A percentile compares a stretch with the other conserved stretches of the same genome.
Evolutionary conservation across 2,113 vertebrate genomes (phyloP).

Genomic region (Silurus asotus): DNA sequence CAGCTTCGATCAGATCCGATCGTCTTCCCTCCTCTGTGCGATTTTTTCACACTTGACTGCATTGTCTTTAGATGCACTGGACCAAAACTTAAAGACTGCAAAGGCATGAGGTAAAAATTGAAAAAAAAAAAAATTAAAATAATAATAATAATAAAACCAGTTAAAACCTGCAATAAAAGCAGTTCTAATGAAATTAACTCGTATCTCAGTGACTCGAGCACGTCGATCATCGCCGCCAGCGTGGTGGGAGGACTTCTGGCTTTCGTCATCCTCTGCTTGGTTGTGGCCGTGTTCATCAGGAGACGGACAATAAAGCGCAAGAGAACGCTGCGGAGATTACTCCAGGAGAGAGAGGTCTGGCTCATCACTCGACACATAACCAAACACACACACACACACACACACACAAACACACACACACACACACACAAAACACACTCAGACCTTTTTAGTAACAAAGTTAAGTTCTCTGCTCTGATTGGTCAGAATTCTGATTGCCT

Average conservation of each 20-base stretch:
- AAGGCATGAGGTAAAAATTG: slow-evolving; percentile 39
- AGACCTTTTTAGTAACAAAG: background rate
- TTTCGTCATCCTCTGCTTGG: slow-evolving; percentile 77
- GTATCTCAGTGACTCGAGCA: slow-evolving; percentile 63
- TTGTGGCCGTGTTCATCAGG: slow-evolving; percentile 81
- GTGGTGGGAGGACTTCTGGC: slow-evolving; percentile 87
- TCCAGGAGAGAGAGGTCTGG: slow-evolving; percentile 90
- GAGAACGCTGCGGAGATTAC: slow-evolving; percentile 86
- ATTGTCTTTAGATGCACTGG: slow-evolving; percentile 64
- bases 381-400: background rate
- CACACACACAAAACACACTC: too few relatives aligned
- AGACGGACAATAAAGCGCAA: slow-evolving; percentile 90
- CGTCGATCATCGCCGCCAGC: slow-evolving; percentile 85
- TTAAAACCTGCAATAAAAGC: background rate
- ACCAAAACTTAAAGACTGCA: slow-evolving; percentile 67
- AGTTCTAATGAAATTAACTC: background rate
- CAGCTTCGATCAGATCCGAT: background rate
- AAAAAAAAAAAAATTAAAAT: background rate
- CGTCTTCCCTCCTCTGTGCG: background rate
- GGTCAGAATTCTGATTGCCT: background rate
- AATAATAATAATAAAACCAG: too few relatives aligned
- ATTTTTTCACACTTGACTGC: background rate
- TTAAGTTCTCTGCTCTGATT: background rate
- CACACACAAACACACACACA: background rate
- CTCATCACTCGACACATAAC: background rate